Evolutionary conservation across 2,888 invertebrate genomes (phyloP).

Genomic region (Philopedon plagiatum): DNA sequence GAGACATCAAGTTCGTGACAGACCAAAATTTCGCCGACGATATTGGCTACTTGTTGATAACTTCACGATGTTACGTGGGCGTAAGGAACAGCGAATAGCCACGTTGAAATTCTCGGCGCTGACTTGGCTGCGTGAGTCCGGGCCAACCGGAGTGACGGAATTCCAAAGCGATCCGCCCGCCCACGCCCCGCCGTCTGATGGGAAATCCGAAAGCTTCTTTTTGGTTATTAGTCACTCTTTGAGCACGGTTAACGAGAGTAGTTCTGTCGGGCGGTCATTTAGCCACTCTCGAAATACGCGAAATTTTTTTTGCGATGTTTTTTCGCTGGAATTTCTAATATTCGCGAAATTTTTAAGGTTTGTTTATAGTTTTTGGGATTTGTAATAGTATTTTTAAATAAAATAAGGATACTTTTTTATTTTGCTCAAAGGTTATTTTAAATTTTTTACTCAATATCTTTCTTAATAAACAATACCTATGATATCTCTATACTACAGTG

Average conservation of each 20-base stretch:
- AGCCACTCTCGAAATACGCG: conserved; percentile 32
- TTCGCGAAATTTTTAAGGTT: conserved; percentile 28
- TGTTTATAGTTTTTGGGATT: conserved; percentile 27
- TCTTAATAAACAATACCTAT: too few relatives aligned
- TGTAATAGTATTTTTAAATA: not conserved
- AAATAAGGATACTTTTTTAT: not conserved
- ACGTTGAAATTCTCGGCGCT: conserved; percentile 59
- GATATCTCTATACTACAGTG: too few relatives aligned
- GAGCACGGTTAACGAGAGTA: conserved; percentile 57
- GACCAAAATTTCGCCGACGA: conserved; percentile 47
- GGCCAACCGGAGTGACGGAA: conserved; percentile 65
- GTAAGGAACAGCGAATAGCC: conserved; percentile 64
- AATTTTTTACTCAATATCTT: too few relatives aligned
- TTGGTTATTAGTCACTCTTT: conserved; percentile 62
- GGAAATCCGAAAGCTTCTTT: conserved; percentile 53
- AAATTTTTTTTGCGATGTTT: conserved; percentile 22
- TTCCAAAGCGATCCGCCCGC: conserved; percentile 60
- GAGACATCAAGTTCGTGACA: conserved; percentile 22
- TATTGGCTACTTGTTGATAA: conserved; percentile 70
- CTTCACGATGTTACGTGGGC: conserved; percentile 63
- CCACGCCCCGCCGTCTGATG: conserved; percentile 63
- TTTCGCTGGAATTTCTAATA: not conserved
- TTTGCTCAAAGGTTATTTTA: not conserved
- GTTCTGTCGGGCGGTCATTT: conserved; percentile 14
- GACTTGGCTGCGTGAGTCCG: conserved; percentile 64